Base-by-base conservation (phyloP, 2,888 invertebrate genomes). In the Aradus depressus region DNA sequence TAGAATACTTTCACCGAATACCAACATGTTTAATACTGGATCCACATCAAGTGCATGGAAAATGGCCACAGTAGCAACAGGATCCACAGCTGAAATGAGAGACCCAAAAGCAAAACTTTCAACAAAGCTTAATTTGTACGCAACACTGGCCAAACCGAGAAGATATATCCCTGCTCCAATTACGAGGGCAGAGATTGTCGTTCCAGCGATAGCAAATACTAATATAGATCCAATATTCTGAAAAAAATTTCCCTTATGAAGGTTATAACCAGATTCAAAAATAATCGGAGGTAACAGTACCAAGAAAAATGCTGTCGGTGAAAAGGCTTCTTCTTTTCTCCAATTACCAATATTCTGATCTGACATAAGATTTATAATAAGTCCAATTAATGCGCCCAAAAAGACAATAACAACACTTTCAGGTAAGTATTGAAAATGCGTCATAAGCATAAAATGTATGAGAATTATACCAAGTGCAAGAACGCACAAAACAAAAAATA, bases 41-140 rank as follows among this genome's bases (percentile, higher is more conserved):
- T 98, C 97, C 0, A 96, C 90, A 68, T 98, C 89, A 22, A 97
- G 71, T 2, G 96, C 96, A 70, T 97, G 93, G 66, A 98, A 98
- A 60, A 98, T 98, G 8, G 98, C 97, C 23, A 98, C 84, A 0
- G 98, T 99, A 3, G 97, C 97, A 0, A 98, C 97, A 0, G 98
- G 98, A 72, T 98, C 98, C 3, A 98, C 97, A 22, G 98, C 98
- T 2, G 96, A 97, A 67, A 98, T 96, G 54, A 95, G 71, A 0
- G 96, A 93, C 5, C 97, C 97, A 72, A 98, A 98, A 1, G 97
- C 97, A 74, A 97, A 97, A 50, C 96, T 95, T 70, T 98, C 95
- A 5, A 95, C 86, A 69, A 96, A 90, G 67, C 85, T 86, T 52
- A 98, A 73, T 66, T 81, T 80, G 66, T 95, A 97, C 0, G 92